These are phyloP conservation scores for Bicyclus anynana DNA, from an alignment of 1,140 invertebrate genomes.

Conservation along the genomic window DNA sequence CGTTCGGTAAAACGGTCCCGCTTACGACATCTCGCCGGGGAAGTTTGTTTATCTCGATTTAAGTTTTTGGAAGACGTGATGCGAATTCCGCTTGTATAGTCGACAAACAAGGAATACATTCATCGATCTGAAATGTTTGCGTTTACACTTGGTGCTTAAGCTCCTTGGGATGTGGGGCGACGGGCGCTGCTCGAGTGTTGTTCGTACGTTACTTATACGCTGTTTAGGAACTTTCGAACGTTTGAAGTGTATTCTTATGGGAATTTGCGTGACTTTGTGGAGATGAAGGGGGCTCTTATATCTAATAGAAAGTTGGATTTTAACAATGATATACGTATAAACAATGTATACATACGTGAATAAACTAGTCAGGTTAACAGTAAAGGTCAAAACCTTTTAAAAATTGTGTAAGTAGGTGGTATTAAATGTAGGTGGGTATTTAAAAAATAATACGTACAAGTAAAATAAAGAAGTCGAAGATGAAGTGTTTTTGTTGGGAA, in stretches of 20 bases:
- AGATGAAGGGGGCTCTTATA: conserved; percentile 10
- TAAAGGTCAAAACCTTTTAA: no score
- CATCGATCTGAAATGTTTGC: conserved; percentile 63
- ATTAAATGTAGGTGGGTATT: no score
- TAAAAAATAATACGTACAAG: no score
- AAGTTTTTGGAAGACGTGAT: conserved; percentile 73
- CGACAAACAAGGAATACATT: conserved; percentile 66
- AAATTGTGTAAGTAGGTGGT: no score
- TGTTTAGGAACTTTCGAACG: conserved; percentile 68
- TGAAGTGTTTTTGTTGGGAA: no score
- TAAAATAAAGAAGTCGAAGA: no score
- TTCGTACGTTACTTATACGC: conserved; percentile 69
- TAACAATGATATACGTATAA: neutral
- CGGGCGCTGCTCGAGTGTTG: conserved; percentile 60
- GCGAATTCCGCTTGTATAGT: conserved; percentile 73
- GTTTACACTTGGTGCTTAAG: conserved; percentile 50
- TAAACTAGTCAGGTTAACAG: no score
- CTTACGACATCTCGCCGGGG: conserved; percentile 67
- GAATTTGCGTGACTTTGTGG: conserved; percentile 54
- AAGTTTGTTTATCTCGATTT: conserved; percentile 74
- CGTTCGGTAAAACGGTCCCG: conserved; percentile 59
- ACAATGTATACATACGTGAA: neutral
- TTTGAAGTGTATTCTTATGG: conserved; percentile 57
- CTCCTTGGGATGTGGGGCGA: conserved; percentile 34
- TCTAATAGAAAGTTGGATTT: neutral